Conservation (phyloP, 2,888 invertebrate species). For the Tenthredo distinguenda region DNA sequence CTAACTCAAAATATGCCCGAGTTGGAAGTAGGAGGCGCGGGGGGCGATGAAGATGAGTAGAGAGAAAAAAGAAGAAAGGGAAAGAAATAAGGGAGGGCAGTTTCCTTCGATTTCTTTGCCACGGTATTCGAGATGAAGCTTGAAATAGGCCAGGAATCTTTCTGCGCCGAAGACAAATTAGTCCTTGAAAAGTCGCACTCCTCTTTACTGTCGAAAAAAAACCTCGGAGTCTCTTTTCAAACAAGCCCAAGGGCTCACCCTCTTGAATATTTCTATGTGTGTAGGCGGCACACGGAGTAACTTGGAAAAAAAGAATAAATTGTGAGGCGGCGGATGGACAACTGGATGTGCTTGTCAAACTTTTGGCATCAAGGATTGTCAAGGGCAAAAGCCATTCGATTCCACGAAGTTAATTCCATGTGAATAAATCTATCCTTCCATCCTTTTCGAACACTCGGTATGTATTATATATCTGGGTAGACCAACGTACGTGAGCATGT, state of each 20-base stretch:
- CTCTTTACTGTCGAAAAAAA: background rate
- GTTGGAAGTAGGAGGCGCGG: background rate
- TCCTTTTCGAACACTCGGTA: background rate
- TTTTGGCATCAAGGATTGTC: background rate
- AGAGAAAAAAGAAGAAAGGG: background rate
- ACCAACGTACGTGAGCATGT: background rate
- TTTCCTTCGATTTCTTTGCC: background rate
- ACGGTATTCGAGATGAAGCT: background rate
- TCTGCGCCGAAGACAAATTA: constrained; percentile 15
- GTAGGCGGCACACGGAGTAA: too few relatives aligned
- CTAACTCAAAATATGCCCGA: constrained; percentile 26
- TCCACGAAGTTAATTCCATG: too few relatives aligned
- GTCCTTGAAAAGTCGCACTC: constrained; percentile 26
- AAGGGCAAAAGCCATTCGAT: background rate
- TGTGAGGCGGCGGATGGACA: background rate
- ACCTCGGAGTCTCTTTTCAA: background rate
- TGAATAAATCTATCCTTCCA: background rate
- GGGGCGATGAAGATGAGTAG: background rate
- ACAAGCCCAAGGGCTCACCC: background rate
- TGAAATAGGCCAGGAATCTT: constrained; percentile 8
- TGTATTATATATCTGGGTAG: background rate
- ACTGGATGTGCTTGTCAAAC: background rate
- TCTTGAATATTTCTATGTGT: background rate
- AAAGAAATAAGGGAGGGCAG: background rate
- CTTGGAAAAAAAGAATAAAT: background rate